These are phyloP conservation scores for Bradypus variegatus DNA, from an alignment of 2,797 vertebrate genomes.

Conservation along the genomic window DNA sequence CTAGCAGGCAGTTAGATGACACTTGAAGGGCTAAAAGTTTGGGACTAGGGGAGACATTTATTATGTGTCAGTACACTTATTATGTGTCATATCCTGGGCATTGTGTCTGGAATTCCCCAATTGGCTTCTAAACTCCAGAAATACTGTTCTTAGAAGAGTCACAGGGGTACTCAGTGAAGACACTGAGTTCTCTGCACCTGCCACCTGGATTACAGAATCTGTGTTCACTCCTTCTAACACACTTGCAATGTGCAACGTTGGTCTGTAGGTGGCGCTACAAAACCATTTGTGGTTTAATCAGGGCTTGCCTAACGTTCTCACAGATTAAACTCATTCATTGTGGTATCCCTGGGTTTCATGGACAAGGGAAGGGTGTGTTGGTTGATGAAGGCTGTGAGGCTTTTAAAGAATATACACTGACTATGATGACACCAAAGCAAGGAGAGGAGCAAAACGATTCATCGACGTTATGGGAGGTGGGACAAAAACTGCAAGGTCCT, in stretches of 20 bases:
- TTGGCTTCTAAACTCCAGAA: background rate
- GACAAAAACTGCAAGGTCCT: background rate
- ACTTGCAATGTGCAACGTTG: background rate
- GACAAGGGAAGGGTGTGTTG: background rate
- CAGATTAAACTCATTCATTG: background rate
- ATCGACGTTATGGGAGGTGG: background rate
- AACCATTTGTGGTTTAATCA: background rate
- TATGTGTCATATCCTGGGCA: background rate
- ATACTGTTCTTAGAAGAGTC: background rate
- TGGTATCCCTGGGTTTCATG: background rate
- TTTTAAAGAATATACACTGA: background rate
- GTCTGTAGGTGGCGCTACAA: slow-evolving; percentile 31
- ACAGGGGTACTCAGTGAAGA: background rate
- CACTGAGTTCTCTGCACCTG: background rate
- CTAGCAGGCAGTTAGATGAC: too few relatives aligned
- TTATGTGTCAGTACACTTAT: too few relatives aligned
- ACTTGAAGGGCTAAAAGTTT: background rate
- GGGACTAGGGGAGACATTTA: background rate
- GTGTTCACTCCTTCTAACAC: background rate
- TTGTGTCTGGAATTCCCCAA: background rate
- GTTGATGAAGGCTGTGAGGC: background rate
- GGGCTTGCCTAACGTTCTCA: background rate
- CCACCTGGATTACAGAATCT: too few relatives aligned
- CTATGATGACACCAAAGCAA: background rate
- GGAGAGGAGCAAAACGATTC: background rate